These are phyloP conservation scores for Danio albolineatus DNA, from an alignment of 2,797 vertebrate genomes.

Conservation along the genomic window DNA sequence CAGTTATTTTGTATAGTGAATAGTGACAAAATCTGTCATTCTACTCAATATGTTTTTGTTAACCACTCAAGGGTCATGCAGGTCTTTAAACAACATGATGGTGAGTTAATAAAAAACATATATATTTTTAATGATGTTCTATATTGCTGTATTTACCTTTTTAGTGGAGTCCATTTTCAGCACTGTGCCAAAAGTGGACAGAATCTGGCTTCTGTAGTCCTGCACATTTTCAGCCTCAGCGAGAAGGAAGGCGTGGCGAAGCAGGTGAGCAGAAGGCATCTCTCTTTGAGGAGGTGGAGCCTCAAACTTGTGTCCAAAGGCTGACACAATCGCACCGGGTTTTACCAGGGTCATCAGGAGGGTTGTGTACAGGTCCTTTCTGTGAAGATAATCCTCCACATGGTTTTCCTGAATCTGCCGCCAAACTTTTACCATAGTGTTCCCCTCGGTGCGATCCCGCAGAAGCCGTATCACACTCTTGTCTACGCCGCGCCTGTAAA, in stretches of 20 bases:
- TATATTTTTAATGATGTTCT: too few relatives aligned
- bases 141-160: constrained; percentile 17
- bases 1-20: too few relatives aligned
- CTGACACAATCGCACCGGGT: constrained; percentile 26
- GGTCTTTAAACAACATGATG: too few relatives aligned
- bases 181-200: constrained; percentile 48
- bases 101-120: too few relatives aligned
- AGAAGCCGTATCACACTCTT: constrained; percentile 25
- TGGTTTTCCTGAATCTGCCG: constrained; percentile 49
- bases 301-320: constrained; percentile 39
- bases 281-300: constrained; percentile 48
- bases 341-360: constrained; percentile 38
- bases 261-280: constrained; percentile 38
- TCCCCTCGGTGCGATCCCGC: constrained; percentile 27
- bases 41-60: too few relatives aligned
- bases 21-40: too few relatives aligned
- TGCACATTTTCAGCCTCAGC: constrained; percentile 34
- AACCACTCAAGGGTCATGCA: too few relatives aligned
- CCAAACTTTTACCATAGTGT: constrained; percentile 55
- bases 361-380: constrained; percentile 48
- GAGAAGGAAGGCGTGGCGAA: constrained; percentile 25
- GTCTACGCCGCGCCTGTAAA: constrained; percentile 48
- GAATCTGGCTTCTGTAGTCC: constrained; percentile 45
- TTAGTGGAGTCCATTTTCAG: constrained; percentile 51
- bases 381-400: background rate